Conservation (phyloP, 2,888 invertebrate genomes). For the Pilophorus perplexus region DNA sequence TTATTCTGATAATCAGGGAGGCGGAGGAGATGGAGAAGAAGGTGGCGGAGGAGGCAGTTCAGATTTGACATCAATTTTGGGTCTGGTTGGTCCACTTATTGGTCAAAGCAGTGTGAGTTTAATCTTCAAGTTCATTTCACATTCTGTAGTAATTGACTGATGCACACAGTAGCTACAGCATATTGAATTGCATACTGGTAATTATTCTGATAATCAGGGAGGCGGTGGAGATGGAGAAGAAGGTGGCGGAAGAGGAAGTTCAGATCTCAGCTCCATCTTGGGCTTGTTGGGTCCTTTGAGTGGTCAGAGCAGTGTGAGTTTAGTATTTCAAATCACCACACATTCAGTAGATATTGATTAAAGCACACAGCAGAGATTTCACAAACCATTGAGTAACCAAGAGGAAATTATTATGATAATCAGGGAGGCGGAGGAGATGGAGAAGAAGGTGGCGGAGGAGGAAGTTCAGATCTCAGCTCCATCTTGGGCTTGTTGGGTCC, state of each 20-base stretch:
- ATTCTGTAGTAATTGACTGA: too few species aligned
- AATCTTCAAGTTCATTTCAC: too few species aligned
- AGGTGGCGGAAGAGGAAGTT: slow-evolving; percentile 12
- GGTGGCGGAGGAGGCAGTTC: slow-evolving; percentile 47
- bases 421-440: slow-evolving; percentile 3
- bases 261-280: slow-evolving; percentile 1
- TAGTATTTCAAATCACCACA: too few species aligned
- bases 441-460: slow-evolving; percentile 15
- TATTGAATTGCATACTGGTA: too few species aligned
- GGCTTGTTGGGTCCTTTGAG: slow-evolving; percentile 17
- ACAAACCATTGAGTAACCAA: too few species aligned
- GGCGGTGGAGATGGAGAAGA: slow-evolving; percentile 8
- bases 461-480: slow-evolving; percentile 21
- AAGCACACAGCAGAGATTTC: too few species aligned
- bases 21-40: slow-evolving; percentile 37
- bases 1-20: slow-evolving; percentile 5
- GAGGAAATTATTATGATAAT: not conserved
- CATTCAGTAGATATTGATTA: too few species aligned
- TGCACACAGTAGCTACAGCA: too few species aligned
- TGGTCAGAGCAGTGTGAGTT: slow-evolving; percentile 27
- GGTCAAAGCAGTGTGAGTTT: slow-evolving; percentile 46
- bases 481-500: slow-evolving; percentile 16
- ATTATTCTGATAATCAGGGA: too few species aligned
- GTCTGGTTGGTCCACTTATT: slow-evolving; percentile 42
- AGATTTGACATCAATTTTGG: slow-evolving; percentile 43